Conservation (phyloP, 2,888 invertebrate species). For the Tetramorium bicarinatum region DNA sequence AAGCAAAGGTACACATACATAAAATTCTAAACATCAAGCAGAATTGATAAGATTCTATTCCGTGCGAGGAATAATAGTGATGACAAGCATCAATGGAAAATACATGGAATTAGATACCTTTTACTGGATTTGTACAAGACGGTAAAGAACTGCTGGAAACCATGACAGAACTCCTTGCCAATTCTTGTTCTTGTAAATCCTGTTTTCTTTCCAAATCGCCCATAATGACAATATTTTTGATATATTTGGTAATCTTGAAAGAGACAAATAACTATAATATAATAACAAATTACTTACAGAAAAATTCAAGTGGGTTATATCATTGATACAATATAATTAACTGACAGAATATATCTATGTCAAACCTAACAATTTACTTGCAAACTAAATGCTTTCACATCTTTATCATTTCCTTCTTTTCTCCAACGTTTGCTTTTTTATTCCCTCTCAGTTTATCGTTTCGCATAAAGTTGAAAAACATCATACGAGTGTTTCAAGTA, state of each 20-base stretch:
- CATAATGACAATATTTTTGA: not conserved
- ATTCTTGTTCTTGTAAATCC: constrained; percentile 84
- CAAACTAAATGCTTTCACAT: too few relatives aligned
- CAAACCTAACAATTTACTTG: too few relatives aligned
- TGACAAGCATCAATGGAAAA: constrained; percentile 6
- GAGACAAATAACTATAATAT: not conserved
- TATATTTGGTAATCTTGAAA: constrained; percentile 1
- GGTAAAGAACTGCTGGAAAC: constrained; percentile 90
- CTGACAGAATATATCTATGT: not conserved
- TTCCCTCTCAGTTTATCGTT: too few relatives aligned
- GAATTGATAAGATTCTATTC: too few relatives aligned
- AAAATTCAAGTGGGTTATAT: not conserved
- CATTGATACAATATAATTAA: not conserved
- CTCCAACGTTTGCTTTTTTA: too few relatives aligned
- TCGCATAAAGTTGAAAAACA: too few relatives aligned
- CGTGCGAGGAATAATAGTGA: not conserved
- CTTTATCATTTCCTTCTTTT: too few relatives aligned
- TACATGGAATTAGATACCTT: constrained; percentile 81
- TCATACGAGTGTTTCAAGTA: too few relatives aligned
- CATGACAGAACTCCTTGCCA: constrained; percentile 91
- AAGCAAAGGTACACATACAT: too few relatives aligned
- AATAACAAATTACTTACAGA: not conserved
- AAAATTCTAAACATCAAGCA: too few relatives aligned
- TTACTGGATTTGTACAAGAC: constrained; percentile 90
- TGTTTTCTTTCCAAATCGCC: constrained; percentile 42